phyloP scores from a whole-genome alignment of 2,113 vertebrate genomes.

The Bos javanicus region DNA sequence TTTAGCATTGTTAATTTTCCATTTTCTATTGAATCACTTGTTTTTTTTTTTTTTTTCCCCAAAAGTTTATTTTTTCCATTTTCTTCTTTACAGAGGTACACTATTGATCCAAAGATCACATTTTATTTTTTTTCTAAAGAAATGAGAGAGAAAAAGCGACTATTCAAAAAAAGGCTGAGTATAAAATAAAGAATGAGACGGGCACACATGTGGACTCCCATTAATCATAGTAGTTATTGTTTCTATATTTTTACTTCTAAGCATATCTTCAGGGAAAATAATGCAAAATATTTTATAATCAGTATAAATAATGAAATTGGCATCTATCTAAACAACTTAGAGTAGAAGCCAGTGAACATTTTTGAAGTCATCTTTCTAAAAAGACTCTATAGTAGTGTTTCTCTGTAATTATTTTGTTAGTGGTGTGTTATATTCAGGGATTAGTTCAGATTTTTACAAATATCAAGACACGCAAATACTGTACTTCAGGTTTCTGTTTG shows the following conservation, averaged over 20 bases:
- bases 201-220: too few species aligned
- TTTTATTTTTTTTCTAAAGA: neutral
- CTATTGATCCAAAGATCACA: neutral
- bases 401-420: constrained; percentile 13
- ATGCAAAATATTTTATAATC: neutral
- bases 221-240: neutral
- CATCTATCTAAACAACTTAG: neutral
- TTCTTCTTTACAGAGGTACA: neutral
- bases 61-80: neutral
- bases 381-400: neutral
- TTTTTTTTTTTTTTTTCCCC: neutral
- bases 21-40: neutral
- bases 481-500: constrained; percentile 24
- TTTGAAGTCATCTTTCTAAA: constrained; percentile 40
- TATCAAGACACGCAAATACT: neutral
- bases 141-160: neutral
- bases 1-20: neutral
- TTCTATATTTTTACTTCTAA: neutral
- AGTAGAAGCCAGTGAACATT: neutral
- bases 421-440: neutral
- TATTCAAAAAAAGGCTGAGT: neutral
- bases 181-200: neutral
- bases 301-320: neutral
- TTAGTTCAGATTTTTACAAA: constrained; percentile 37
- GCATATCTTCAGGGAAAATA: neutral